Evolutionary conservation across 37 sponge, comb jelly and placozoan species (phyloP).

Genomic region (Halichondria panicea): DNA sequence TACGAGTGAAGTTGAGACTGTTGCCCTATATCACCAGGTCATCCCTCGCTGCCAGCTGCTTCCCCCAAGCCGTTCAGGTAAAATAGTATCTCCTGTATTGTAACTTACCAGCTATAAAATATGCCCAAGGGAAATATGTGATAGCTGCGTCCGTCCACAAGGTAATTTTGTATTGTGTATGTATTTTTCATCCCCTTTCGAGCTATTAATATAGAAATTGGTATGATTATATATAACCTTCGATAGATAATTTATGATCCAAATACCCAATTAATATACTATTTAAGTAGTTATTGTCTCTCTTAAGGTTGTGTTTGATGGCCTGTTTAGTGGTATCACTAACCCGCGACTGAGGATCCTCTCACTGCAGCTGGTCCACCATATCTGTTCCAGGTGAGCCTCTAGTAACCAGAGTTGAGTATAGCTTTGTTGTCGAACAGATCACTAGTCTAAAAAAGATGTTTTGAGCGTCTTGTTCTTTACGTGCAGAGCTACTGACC

Average conservation of each 20-base stretch:
- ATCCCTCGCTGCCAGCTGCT: constrained; percentile 48
- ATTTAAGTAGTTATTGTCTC: not conserved
- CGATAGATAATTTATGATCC: too few relatives aligned
- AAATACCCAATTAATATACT: not conserved
- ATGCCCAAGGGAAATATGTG: not conserved
- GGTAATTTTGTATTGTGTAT: not conserved
- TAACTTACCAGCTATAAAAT: too few relatives aligned
- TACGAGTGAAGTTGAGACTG: constrained; percentile 42
- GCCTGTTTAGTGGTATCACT: constrained; percentile 57
- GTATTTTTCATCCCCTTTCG: not conserved
- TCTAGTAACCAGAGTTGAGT: too few relatives aligned
- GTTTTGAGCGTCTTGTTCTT: not conserved
- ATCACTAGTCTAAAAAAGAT: not conserved
- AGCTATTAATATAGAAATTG: too few relatives aligned
- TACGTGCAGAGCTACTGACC: constrained; percentile 18
- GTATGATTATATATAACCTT: too few relatives aligned
- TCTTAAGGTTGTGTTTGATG: constrained; percentile 67
- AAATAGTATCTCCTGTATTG: too few relatives aligned
- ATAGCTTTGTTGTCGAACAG: not conserved
- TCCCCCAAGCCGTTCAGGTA: constrained; percentile 59
- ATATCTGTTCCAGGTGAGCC: constrained; percentile 41
- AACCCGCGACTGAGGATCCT: constrained; percentile 26
- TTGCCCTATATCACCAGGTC: constrained; percentile 54
- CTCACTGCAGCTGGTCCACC: constrained; percentile 45
- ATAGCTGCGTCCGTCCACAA: not conserved